phyloP scores from a whole-genome alignment of 2,888 invertebrate genomes.

The Ephialtes manifestator region DNA sequence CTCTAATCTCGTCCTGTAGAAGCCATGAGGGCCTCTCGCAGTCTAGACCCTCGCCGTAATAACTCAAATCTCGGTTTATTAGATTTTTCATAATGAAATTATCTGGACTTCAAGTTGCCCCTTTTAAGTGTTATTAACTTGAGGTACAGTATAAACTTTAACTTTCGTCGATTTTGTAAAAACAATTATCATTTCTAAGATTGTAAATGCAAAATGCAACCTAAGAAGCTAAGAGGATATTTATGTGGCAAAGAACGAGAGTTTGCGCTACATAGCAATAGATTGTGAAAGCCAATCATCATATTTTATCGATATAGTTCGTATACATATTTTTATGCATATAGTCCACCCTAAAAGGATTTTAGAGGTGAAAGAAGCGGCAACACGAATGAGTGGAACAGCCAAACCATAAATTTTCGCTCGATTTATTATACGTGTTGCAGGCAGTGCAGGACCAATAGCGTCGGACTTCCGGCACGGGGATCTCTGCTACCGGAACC shows the following conservation, averaged over 20 bases:
- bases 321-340: neutral
- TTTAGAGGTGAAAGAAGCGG: neutral
- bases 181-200: neutral
- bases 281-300: neutral
- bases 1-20: slow-evolving; percentile 21
- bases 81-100: slow-evolving; percentile 60
- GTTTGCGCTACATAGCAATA: neutral
- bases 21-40: too few relatives aligned
- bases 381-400: neutral
- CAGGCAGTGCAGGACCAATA: slow-evolving; percentile 83
- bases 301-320: neutral
- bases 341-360: neutral
- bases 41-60: slow-evolving; percentile 39
- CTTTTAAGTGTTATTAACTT: neutral
- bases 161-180: neutral
- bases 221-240: neutral
- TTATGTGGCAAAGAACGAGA: neutral
- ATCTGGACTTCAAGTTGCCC: slow-evolving; percentile 15
- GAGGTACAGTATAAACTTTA: neutral
- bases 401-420: slow-evolving; percentile 4
- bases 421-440: slow-evolving; percentile 51
- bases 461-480: slow-evolving; percentile 81
- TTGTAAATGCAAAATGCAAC: neutral
- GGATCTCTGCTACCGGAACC: slow-evolving; percentile 80
- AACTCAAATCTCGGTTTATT: slow-evolving; percentile 49